Conservation (phyloP, 2,113 vertebrate genomes). For the Diglossa brunneiventris region DNA sequence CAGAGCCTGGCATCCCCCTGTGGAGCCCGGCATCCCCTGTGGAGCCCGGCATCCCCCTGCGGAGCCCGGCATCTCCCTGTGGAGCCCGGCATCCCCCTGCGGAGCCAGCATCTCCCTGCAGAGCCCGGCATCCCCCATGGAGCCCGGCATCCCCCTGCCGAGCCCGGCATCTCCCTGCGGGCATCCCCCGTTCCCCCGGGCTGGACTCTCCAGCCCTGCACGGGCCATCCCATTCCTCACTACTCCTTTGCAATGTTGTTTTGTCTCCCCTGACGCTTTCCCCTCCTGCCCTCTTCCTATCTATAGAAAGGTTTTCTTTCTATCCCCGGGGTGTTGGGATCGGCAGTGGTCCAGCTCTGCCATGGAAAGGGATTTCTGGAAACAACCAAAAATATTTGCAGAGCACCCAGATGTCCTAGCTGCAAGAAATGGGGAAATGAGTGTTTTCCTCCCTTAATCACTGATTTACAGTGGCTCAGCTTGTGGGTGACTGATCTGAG, state of each 20-base stretch:
- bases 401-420: not conserved
- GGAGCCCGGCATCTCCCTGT: not conserved
- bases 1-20: accelerated
- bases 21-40: not conserved
- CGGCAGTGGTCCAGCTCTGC: accelerated
- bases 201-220: not conserved
- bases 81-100: too few relatives aligned
- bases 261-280: not conserved
- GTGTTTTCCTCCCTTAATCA: not conserved
- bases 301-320: not conserved
- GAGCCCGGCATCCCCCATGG: not conserved
- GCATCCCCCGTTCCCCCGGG: accelerated
- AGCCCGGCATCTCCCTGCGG: not conserved
- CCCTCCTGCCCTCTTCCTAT: not conserved
- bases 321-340: not conserved
- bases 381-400: not conserved
- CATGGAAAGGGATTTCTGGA: not conserved
- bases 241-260: accelerated
- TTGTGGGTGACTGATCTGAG: not conserved
- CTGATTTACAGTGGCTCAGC: not conserved
- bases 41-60: too few relatives aligned
- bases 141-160: not conserved
- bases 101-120: too few relatives aligned
- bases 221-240: not conserved
- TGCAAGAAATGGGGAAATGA: not conserved